phyloP scores from a whole-genome alignment of 2,113 vertebrate species.

The Passer montanus region DNA sequence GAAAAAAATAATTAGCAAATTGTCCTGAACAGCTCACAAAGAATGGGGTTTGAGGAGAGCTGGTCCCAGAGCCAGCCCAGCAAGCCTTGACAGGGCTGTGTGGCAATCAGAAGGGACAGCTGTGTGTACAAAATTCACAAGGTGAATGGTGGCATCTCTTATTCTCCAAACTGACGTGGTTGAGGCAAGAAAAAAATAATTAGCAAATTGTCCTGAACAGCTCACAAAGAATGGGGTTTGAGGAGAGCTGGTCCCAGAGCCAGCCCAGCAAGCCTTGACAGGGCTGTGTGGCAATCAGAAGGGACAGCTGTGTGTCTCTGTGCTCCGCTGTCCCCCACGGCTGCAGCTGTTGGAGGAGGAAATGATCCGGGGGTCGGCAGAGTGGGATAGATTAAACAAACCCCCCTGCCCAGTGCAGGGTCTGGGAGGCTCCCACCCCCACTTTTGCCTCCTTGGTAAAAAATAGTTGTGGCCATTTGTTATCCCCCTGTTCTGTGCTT shows the following conservation, averaged over 20 bases:
- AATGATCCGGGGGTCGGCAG: neutral
- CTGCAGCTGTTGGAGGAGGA: conserved; percentile 47
- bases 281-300: fast-evolving
- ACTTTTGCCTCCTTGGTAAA: neutral
- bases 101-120: neutral
- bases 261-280: neutral
- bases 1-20: neutral
- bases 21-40: neutral
- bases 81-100: neutral
- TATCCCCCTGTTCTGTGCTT: neutral
- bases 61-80: neutral
- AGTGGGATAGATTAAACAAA: conserved; percentile 13
- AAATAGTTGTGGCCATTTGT: conserved; percentile 42
- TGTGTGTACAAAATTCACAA: too few relatives aligned
- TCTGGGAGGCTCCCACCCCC: neutral
- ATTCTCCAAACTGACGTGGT: neutral
- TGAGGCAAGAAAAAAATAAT: neutral
- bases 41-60: neutral
- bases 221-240: neutral
- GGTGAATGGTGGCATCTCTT: too few relatives aligned
- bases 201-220: neutral
- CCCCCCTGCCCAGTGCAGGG: neutral
- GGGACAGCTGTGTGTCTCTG: conserved; percentile 18
- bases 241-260: neutral
- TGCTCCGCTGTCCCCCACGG: neutral